These are phyloP conservation scores for Microctenopoma lineatum DNA, from an alignment of 2,797 vertebrate species.

Conservation along the genomic window DNA sequence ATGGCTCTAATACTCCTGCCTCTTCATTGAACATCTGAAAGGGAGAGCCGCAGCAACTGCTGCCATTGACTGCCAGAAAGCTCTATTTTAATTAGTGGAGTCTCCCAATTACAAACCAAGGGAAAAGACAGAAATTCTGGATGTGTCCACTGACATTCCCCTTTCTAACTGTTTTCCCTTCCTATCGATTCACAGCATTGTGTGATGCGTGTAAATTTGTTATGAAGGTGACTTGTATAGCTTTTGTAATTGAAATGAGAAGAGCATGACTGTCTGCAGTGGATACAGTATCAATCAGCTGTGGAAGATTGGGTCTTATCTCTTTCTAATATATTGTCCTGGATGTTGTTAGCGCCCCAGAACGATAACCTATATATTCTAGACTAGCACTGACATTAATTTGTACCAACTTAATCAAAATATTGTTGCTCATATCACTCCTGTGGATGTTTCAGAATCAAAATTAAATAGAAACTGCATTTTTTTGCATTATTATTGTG, in stretches of 20 bases:
- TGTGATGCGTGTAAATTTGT: constrained; percentile 47
- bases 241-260: constrained; percentile 65
- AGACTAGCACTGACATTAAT: constrained; percentile 21
- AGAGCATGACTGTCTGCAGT: constrained; percentile 42
- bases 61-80: constrained; percentile 64
- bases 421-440: constrained; percentile 6
- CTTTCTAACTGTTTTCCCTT: constrained; percentile 34
- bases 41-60: constrained; percentile 44
- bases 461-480: constrained; percentile 41
- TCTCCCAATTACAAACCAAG: constrained; percentile 63
- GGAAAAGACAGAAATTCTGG: constrained; percentile 37
- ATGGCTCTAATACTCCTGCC: constrained; percentile 76
- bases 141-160: constrained; percentile 43
- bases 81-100: constrained; percentile 76
- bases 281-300: constrained; percentile 65
- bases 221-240: constrained; percentile 62
- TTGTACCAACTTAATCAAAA: constrained; percentile 31
- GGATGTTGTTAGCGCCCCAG: constrained; percentile 39
- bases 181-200: constrained; percentile 54
- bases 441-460: constrained; percentile 7
- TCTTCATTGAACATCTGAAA: constrained; percentile 73
- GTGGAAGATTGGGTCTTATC: constrained; percentile 42
- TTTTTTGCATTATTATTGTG: constrained; percentile 2
- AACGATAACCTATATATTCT: constrained; percentile 14
- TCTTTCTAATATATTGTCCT: constrained; percentile 26